Base-by-base conservation (phyloP, 2,113 vertebrate species). In the Trematocara marginatum region DNA sequence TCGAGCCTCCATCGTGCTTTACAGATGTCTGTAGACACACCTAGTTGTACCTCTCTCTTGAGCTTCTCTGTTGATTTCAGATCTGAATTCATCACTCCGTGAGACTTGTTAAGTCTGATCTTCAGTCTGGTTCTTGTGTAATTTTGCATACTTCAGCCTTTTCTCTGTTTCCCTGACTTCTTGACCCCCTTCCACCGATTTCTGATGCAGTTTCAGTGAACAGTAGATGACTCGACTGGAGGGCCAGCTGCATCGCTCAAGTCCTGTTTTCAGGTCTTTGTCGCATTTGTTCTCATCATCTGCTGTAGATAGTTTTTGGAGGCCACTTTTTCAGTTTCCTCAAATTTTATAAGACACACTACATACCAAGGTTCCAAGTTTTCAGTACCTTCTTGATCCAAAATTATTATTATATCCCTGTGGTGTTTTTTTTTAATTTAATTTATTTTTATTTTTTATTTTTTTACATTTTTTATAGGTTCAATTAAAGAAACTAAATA, bases 391-490 rank as follows among this genome's bases (percentile, higher is more conserved):
- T 40, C 29, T 59, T 59, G 29, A 59, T 59, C 29, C 29, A 59
- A 59, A 59, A 59, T 10, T 34, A 66, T 35, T 64, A 12, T 38
- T 3, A 20, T 38, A 66, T 20, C 6, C 0, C 34, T 38, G 34
- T 38, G 34, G 23, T 57, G 23, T 0, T 1, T n/a, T 26, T 1
- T 11, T 53, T 10, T 3, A 0, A 4, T 29, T 29, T 29, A 29
- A 29, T 6, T 0, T 2, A 0, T 3, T 0, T 1, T n/a, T 26
- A 0, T 11, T 53, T 3, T 2, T 12, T 23, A 2, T 2, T 12
- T 3, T 2, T 35, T 64, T n/a, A 7, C 10, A 38, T 12, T 66
- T 66, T 8, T 40, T 35, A 23, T 0, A 20, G 4, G 35, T 23
- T 40, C 10, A 40, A 66, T 40, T 23, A 40, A 40, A 42, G 35